A percentile compares a stretch with the other conserved stretches of the same genome.
Evolutionary conservation across 2,888 invertebrate species (phyloP).

Genomic region (Leptopilina myrica): DNA sequence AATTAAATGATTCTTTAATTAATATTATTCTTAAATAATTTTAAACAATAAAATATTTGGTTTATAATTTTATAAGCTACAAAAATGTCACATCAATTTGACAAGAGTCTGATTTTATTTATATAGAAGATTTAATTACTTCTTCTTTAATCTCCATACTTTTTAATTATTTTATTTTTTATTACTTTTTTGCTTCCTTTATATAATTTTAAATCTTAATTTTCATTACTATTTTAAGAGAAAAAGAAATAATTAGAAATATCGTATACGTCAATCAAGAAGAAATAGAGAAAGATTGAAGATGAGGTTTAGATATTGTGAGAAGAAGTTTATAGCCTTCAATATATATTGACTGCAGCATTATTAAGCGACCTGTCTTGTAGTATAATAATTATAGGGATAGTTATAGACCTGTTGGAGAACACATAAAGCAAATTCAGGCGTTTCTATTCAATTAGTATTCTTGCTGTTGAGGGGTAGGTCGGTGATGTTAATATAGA

Average conservation of each 20-base stretch:
- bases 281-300: constrained; percentile 11
- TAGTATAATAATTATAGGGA: constrained; percentile 54
- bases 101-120: no score
- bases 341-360: constrained; percentile 54
- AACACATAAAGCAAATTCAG: constrained; percentile 54
- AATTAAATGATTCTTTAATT: no score
- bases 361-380: constrained; percentile 52
- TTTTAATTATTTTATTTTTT: no score
- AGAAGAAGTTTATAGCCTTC: constrained; percentile 23
- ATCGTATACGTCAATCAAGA: background rate
- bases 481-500: constrained; percentile 8
- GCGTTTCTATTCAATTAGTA: constrained; percentile 56
- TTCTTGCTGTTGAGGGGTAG: constrained; percentile 20
- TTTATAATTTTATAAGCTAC: no score
- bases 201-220: background rate
- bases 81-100: no score
- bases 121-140: no score
- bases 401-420: constrained; percentile 46
- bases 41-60: no score
- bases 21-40: no score
- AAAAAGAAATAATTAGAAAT: background rate
- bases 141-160: no score
- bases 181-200: no score
- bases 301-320: background rate
- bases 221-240: background rate